phyloP scores from a whole-genome alignment of 2,797 vertebrate species.

The Sphenodon punctatus region DNA sequence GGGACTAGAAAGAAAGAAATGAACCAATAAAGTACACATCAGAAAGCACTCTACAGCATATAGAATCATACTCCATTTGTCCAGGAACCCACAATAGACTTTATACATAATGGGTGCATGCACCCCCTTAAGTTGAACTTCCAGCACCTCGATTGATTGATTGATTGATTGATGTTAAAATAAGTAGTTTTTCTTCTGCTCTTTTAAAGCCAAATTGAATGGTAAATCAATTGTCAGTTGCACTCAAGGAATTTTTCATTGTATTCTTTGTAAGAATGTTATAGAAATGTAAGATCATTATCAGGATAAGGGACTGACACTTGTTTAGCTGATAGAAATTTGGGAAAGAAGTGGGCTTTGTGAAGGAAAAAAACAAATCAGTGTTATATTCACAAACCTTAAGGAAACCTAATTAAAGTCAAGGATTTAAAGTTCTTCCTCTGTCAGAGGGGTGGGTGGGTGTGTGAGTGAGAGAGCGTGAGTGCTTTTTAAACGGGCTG shows the following conservation, averaged over 20 bases:
- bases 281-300: not conserved
- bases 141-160: not conserved
- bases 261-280: not conserved
- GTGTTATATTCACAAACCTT: constrained; percentile 26
- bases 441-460: not conserved
- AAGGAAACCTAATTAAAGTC: constrained; percentile 48
- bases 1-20: not conserved
- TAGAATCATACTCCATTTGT: not conserved
- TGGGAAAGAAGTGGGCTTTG: not conserved
- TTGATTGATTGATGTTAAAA: not conserved
- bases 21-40: not conserved
- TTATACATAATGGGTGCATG: not conserved
- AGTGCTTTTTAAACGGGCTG: no score
- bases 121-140: not conserved
- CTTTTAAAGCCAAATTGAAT: not conserved
- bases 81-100: not conserved
- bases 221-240: not conserved
- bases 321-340: not conserved
- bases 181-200: not conserved
- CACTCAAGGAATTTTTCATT: not conserved
- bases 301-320: not conserved
- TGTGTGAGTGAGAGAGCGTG: not conserved
- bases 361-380: constrained; percentile 34
- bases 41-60: not conserved
- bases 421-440: not conserved